Evolutionary conservation across 2,113 vertebrate species (phyloP), one percentile per base, ranked within the genome.

Genomic region (Antechinus flavipes): DNA sequence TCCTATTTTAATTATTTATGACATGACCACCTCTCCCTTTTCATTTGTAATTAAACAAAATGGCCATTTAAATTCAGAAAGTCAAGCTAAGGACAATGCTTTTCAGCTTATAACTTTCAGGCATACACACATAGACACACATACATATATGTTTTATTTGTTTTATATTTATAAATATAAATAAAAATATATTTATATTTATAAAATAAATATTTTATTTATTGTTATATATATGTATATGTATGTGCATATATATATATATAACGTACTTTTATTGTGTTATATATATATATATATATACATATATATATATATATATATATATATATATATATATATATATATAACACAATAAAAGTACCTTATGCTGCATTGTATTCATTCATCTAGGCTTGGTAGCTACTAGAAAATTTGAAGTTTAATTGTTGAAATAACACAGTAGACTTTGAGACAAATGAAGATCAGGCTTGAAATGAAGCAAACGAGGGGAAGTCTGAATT

Each of bases 41-140:
- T 68, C 27, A 35, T 35, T 68, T 68, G 30, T 68, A 68, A 68
- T 68, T 68, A 68, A 68, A 30, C 25, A 54, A 23, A n/a, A 50
- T 54, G n/a, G 42, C 46, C 90, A 5, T 50, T 90, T 68, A 68
- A 68, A 23, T 55, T 50, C 35, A 91, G 52, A 93, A 91, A n/a
- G 94, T 46, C 56, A 96, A 12, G 22, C 90, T 61, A 35, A 46
- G 89, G 68, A 9, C 3, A 89, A 25, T 68, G 90, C 11, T 95
- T 61, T 49, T 54, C 25, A 22, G 42, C 84, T 54, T 95, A 47
- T 96, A 93, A 53, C 26, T 95, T 93, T 61, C 11, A 61, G 58
- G 58, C 30, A 35, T 35, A 68, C 25, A 26, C 24, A 6, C 54
- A 55, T 3, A 54, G 11, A 54, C 16, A 54, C 53, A 54, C 23